These are phyloP conservation scores for Drosophila gaucha DNA, from an alignment of 2,888 invertebrate genomes.

Conservation along the genomic window DNA sequence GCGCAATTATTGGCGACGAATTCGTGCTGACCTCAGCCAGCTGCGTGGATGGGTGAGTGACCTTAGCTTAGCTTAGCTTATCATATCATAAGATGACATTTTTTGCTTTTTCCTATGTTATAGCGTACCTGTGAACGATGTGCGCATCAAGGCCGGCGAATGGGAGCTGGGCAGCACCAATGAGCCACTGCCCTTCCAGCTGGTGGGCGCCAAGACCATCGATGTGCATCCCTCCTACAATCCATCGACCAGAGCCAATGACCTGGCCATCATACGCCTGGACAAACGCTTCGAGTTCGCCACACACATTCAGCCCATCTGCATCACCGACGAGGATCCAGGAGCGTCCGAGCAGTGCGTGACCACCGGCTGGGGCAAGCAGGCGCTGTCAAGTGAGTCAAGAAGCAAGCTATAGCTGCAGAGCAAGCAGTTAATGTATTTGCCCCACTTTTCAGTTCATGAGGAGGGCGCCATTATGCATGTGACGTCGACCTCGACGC, in stretches of 20 bases:
- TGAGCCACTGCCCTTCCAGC: constrained; percentile 92
- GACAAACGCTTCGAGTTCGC: constrained; percentile 88
- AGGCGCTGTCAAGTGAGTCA: constrained; percentile 89
- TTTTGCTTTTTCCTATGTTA: background rate
- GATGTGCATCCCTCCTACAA: constrained; percentile 90
- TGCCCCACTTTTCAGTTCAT: constrained; percentile 87
- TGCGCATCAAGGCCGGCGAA: constrained; percentile 92
- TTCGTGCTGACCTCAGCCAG: constrained; percentile 92
- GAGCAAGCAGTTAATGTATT: background rate
- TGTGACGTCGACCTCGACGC: constrained; percentile 88
- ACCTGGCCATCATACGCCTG: constrained; percentile 90
- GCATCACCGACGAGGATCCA: constrained; percentile 88
- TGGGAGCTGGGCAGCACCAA: constrained; percentile 93
- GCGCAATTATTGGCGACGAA: constrained; percentile 90
- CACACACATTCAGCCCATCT: constrained; percentile 90
- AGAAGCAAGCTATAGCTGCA: background rate
- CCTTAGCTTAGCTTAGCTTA: background rate
- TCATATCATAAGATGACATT: background rate
- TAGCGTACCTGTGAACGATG: constrained; percentile 85
- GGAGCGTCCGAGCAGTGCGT: constrained; percentile 87
- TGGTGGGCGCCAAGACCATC: constrained; percentile 89
- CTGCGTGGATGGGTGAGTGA: constrained; percentile 90
- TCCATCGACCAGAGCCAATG: constrained; percentile 87
- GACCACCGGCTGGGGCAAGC: constrained; percentile 93
- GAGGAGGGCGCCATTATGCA: constrained; percentile 91